Percentiles rank a stretch among this genome's conserved stretches.
Conservation (phyloP, 2,113 vertebrate genomes). For the Cnemophilus loriae region DNA sequence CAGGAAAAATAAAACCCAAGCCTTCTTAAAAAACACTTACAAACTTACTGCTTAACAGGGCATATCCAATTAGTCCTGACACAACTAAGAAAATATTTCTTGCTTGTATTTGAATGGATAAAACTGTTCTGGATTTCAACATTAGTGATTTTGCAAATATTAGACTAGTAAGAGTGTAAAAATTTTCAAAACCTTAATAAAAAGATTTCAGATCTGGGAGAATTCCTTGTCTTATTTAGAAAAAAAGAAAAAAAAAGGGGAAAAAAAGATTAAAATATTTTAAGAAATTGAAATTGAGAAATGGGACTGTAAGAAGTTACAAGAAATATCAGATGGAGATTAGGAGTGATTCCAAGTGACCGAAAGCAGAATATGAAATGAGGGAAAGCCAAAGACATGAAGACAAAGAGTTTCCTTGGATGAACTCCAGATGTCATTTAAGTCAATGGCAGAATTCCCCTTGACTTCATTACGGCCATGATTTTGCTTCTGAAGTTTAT, state of each 20-base stretch:
- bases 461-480: neutral
- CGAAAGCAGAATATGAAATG: conserved; percentile 13
- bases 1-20: neutral
- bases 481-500: neutral
- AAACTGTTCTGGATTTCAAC: neutral
- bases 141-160: neutral
- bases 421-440: neutral
- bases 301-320: neutral
- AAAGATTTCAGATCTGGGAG: neutral
- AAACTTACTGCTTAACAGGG: neutral
- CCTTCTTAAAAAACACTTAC: neutral
- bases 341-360: neutral
- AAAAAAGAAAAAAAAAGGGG: fast-evolving
- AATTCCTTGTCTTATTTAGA: neutral
- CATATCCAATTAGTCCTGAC: neutral
- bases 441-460: neutral
- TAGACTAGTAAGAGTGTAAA: neutral
- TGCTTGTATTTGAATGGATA: neutral
- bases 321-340: neutral
- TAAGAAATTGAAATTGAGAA: neutral
- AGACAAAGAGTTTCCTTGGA: neutral
- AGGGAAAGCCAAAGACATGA: neutral
- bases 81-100: neutral
- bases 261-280: neutral
- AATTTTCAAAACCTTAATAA: neutral